A percentile compares a stretch with the other conserved stretches of the same genome.
Conservation (phyloP, 2,797 vertebrate species). For the Tarsius wallacei region DNA sequence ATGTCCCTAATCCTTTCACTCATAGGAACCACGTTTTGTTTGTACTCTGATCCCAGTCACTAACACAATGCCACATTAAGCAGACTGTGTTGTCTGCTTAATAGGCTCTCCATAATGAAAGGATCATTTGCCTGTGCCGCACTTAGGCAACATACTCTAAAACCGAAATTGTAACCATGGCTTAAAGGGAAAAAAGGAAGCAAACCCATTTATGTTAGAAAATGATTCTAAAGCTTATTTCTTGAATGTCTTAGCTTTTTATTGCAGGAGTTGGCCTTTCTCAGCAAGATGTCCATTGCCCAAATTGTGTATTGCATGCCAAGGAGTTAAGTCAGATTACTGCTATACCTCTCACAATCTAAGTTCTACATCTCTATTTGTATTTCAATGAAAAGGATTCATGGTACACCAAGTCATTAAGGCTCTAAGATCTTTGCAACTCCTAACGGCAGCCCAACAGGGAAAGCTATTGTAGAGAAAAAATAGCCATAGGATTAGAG, state of each 20-base stretch:
- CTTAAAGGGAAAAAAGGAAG: slow-evolving; percentile 68
- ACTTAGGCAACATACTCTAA: slow-evolving; percentile 52
- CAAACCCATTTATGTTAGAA: slow-evolving; percentile 56
- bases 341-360: slow-evolving; percentile 37
- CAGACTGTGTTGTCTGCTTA: slow-evolving; percentile 30
- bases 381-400: slow-evolving; percentile 76
- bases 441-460: slow-evolving; percentile 69
- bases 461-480: slow-evolving; percentile 69
- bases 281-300: slow-evolving; percentile 71
- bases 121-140: background rate
- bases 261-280: slow-evolving; percentile 74
- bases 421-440: slow-evolving; percentile 71
- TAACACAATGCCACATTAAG: background rate
- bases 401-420: slow-evolving; percentile 60
- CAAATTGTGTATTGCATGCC: slow-evolving; percentile 54
- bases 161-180: slow-evolving; percentile 18
- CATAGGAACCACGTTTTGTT: background rate
- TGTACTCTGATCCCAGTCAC: background rate
- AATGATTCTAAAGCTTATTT: slow-evolving; percentile 62
- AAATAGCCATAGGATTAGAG: slow-evolving; percentile 73
- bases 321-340: slow-evolving; percentile 72
- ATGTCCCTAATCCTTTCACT: slow-evolving; percentile 6
- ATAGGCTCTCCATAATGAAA: slow-evolving; percentile 22
- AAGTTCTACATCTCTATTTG: slow-evolving; percentile 69
- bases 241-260: slow-evolving; percentile 60